These are phyloP conservation scores for Eueides isabella DNA, from an alignment of 1,140 invertebrate genomes.

Conservation along the genomic window DNA sequence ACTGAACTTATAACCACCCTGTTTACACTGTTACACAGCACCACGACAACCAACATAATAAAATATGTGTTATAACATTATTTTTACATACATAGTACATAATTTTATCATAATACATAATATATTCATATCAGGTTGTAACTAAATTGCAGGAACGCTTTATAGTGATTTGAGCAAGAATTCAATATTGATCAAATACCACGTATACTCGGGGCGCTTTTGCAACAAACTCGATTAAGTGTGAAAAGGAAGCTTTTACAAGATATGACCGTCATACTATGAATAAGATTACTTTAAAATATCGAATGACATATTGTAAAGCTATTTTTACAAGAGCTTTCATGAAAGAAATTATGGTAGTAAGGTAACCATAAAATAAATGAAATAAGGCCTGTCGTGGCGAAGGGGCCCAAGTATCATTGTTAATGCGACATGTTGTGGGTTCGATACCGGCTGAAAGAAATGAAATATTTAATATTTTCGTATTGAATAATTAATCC, in stretches of 20 bases:
- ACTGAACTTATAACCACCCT: no score
- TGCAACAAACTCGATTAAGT: conserved; percentile 9
- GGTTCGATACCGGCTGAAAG: no score
- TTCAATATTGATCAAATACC: conserved; percentile 7
- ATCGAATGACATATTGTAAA: background rate
- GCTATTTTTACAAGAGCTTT: background rate
- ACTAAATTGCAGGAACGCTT: background rate
- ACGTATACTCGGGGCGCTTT: conserved; percentile 2
- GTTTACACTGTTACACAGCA: no score
- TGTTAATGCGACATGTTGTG: no score
- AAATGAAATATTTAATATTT: no score
- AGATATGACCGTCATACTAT: background rate
- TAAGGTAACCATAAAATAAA: no score
- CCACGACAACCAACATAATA: background rate
- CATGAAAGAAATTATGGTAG: no score
- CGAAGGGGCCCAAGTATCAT: no score
- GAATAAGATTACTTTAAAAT: background rate
- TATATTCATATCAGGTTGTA: background rate
- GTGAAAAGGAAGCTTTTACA: conserved; percentile 13
- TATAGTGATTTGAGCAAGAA: background rate
- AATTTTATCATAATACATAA: background rate
- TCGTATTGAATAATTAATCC: no score
- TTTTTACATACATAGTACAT: background rate
- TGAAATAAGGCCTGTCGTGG: no score
- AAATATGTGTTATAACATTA: no score